Percentiles rank a stretch among this genome's conserved stretches.
Evolutionary conservation across 23 tunicate species (phyloP).

Genomic region (Styela clava): DNA sequence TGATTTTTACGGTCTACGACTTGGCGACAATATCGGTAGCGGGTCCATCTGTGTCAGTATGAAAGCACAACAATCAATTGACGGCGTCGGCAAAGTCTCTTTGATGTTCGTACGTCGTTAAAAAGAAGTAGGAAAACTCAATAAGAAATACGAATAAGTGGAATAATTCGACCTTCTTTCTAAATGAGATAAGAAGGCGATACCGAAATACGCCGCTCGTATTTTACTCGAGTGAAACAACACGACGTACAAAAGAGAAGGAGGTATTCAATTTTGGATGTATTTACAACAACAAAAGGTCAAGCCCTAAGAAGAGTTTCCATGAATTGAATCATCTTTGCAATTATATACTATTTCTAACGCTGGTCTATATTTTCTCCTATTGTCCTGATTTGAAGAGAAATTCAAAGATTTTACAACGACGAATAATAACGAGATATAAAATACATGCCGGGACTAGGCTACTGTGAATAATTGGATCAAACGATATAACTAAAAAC

Average conservation of each 20-base stretch:
- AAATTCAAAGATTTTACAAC: no score
- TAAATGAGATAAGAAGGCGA: not conserved
- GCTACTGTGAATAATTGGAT: no score
- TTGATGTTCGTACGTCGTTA: conserved; percentile 3
- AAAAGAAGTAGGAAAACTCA: not conserved
- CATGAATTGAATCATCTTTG: no score
- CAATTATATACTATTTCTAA: not conserved
- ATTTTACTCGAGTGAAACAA: conserved; percentile 22
- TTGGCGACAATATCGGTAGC: no score
- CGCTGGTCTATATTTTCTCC: not conserved
- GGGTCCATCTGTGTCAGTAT: no score
- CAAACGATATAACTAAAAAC: no score
- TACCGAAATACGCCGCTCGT: conserved; percentile 16
- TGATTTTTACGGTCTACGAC: no score
- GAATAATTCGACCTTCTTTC: conserved; percentile 19
- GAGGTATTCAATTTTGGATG: not conserved
- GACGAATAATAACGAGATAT: no score
- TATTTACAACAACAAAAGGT: not conserved
- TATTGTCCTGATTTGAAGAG: not conserved
- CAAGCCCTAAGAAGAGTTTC: not conserved
- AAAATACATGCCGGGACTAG: no score
- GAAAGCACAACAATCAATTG: not conserved
- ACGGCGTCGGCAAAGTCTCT: not conserved
- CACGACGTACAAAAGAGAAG: conserved; percentile 3
- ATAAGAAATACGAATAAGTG: conserved; percentile 14